Percentiles rank a stretch among this genome's conserved stretches.
phyloP scores from a whole-genome alignment of 2,888 invertebrate genomes.

The Drosophila robusta region DNA sequence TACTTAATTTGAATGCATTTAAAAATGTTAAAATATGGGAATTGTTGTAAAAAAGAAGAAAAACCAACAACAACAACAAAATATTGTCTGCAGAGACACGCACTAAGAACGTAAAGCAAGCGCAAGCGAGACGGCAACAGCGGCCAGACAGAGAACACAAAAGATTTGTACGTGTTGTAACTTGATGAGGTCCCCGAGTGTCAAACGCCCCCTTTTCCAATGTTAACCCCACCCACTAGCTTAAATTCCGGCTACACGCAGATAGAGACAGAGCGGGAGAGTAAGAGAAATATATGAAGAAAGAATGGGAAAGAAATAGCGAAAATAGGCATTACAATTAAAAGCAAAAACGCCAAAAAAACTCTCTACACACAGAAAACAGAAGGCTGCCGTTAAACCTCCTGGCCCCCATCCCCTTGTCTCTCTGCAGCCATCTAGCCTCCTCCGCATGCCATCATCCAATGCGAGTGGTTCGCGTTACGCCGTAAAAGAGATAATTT shows the following conservation, averaged over 20 bases:
- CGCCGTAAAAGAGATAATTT: conserved; percentile 82
- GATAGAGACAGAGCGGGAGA: background rate
- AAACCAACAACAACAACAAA: conserved; percentile 15
- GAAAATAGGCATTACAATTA: conserved; percentile 65
- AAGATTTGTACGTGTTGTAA: conserved; percentile 76
- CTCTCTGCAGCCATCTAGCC: background rate
- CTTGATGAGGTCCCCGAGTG: conserved; percentile 62
- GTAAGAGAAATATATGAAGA: background rate
- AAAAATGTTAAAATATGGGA: conserved; percentile 77
- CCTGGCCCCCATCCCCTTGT: background rate
- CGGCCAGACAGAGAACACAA: conserved; percentile 52
- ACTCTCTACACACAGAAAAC: conserved; percentile 12
- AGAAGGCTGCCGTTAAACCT: background rate
- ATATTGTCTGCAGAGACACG: conserved; percentile 71
- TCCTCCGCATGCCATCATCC: conserved; percentile 11
- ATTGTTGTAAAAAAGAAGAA: conserved; percentile 33
- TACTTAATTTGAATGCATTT: conserved; percentile 75
- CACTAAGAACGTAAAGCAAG: conserved; percentile 61
- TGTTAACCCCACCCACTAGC: background rate
- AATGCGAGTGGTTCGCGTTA: conserved; percentile 60
- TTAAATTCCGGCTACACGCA: conserved; percentile 22
- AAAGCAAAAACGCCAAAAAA: conserved; percentile 44
- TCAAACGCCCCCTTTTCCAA: conserved; percentile 13
- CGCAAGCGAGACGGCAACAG: conserved; percentile 29
- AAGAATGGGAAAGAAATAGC: conserved; percentile 16